These are phyloP conservation scores for Pagetopsis macropterus DNA, from an alignment of 2,797 vertebrate species.

Conservation along the genomic window DNA sequence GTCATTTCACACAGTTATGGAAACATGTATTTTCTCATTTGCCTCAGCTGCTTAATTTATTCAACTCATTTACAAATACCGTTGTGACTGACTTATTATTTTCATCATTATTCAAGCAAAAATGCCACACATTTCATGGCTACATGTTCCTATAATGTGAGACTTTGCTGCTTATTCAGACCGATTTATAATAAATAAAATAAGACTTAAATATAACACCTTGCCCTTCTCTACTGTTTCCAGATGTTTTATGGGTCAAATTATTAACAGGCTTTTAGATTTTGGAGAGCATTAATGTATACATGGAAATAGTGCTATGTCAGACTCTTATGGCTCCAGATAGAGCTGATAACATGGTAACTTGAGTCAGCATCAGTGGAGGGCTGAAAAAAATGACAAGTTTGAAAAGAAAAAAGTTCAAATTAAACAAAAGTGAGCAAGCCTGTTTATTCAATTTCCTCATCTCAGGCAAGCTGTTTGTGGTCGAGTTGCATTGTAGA, in stretches of 20 bases:
- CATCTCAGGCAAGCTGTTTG: background rate
- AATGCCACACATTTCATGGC: background rate
- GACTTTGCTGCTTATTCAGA: background rate
- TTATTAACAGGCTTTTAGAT: background rate
- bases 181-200: background rate
- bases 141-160: background rate
- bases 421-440: background rate
- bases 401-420: background rate
- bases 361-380: background rate
- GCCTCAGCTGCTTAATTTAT: background rate
- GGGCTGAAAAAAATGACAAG: background rate
- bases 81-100: background rate
- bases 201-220: background rate
- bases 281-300: background rate
- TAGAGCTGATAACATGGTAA: background rate
- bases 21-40: background rate
- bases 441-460: background rate
- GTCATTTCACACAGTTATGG: background rate
- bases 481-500: background rate
- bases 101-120: background rate
- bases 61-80: background rate
- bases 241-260: conserved; percentile 8
- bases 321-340: background rate
- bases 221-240: background rate
- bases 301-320: background rate